Evolutionary conservation across 2,888 invertebrate genomes (phyloP).

Genomic region (Melanostoma scalare): DNA sequence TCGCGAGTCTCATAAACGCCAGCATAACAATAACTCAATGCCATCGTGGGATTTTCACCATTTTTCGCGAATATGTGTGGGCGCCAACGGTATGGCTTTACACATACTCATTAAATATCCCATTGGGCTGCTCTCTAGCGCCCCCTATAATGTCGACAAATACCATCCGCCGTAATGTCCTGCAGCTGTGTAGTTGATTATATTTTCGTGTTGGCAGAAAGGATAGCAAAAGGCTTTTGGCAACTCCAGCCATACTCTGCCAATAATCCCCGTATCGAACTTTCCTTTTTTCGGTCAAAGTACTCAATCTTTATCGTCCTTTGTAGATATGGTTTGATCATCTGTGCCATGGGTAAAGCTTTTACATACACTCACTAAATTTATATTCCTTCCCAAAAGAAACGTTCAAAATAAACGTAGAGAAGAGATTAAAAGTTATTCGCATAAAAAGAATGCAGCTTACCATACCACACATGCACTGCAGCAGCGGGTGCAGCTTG

Average conservation of each 20-base stretch:
- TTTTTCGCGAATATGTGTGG: slow-evolving; percentile 23
- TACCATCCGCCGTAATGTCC: slow-evolving; percentile 5
- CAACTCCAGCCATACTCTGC: slow-evolving; percentile 44
- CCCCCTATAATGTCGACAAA: slow-evolving; percentile 28
- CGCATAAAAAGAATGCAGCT: slow-evolving; percentile 42
- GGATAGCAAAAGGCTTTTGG: slow-evolving; percentile 46
- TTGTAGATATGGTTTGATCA: slow-evolving; percentile 45
- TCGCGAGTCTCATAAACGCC: slow-evolving; percentile 58
- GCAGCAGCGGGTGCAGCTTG: slow-evolving; percentile 5
- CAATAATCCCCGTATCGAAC: slow-evolving; percentile 63
- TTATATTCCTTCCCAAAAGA: slow-evolving; percentile 37
- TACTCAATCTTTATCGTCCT: slow-evolving; percentile 54
- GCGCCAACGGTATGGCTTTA: slow-evolving; percentile 26
- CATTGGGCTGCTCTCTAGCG: slow-evolving; percentile 16
- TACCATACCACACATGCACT: slow-evolving; percentile 15
- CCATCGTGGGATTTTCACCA: slow-evolving; percentile 47
- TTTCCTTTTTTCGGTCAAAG: slow-evolving; percentile 1
- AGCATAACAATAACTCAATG: slow-evolving; percentile 63
- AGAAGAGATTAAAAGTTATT: slow-evolving; percentile 64
- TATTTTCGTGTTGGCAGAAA: slow-evolving; percentile 56
- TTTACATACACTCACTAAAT: slow-evolving; percentile 46
- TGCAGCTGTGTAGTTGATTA: slow-evolving; percentile 51
- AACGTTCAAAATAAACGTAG: slow-evolving; percentile 27
- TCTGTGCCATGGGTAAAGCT: slow-evolving; percentile 35
- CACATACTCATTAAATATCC: slow-evolving; percentile 42